Percentiles rank a stretch among this genome's conserved stretches.
These are phyloP conservation scores for Campopleginae sp. DNA, from an alignment of 2,888 invertebrate genomes.

Conservation along the genomic window DNA sequence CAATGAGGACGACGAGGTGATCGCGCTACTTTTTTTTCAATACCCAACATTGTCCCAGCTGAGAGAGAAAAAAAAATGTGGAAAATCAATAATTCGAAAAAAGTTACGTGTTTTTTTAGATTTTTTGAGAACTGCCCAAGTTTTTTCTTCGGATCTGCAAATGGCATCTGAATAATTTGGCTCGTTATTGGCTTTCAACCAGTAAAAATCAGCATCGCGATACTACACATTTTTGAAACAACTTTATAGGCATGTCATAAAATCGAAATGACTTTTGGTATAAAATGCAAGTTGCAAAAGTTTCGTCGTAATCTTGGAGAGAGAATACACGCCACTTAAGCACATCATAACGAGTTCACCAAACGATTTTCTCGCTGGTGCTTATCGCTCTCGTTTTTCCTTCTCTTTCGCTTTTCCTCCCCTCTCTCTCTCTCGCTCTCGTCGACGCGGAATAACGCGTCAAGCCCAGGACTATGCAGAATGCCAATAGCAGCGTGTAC, in stretches of 20 bases:
- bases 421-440: constrained; percentile 8
- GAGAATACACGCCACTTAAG: constrained; percentile 46
- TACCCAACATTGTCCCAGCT: constrained; percentile 1
- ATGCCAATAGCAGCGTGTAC: constrained; percentile 61
- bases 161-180: neutral
- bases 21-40: constrained; percentile 8
- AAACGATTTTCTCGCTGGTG: constrained; percentile 54
- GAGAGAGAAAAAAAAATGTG: neutral
- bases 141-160: neutral
- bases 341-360: constrained; percentile 54
- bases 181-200: neutral
- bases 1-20: constrained; percentile 6
- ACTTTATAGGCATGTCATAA: constrained; percentile 11
- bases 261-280: constrained; percentile 10
- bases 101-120: neutral
- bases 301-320: constrained; percentile 22
- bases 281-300: constrained; percentile 42
- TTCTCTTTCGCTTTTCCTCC: constrained; percentile 10
- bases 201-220: neutral
- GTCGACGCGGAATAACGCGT: constrained; percentile 60
- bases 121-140: neutral
- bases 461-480: constrained; percentile 60
- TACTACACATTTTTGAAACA: neutral
- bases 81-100: neutral
- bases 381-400: constrained; percentile 47